A percentile compares a stretch with the other conserved stretches of the same genome.
phyloP scores from a whole-genome alignment of 2,797 vertebrate genomes.

The Manis javanica region DNA sequence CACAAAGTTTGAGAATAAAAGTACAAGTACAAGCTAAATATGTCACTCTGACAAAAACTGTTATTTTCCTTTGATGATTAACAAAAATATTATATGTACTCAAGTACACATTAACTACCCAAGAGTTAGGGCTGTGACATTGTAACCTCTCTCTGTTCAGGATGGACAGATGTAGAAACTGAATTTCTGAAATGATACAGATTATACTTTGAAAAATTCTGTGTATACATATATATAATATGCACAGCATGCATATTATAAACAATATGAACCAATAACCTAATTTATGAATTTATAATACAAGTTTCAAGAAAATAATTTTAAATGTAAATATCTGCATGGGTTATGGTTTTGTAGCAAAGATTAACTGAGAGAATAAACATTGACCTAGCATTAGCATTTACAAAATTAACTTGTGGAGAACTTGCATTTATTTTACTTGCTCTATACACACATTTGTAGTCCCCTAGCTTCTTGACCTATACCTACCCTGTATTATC shows the following conservation, averaged over 20 bases:
- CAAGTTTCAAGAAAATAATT: conserved; percentile 29
- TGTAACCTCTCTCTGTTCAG: neutral
- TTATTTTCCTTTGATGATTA: neutral
- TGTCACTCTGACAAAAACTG: neutral
- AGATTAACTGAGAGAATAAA: conserved; percentile 20
- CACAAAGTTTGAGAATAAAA: neutral
- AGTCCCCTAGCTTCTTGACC: neutral
- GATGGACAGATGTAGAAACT: neutral
- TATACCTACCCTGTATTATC: neutral
- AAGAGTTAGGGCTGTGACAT: neutral
- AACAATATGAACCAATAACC: neutral
- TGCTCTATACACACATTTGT: neutral
- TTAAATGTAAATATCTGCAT: neutral
- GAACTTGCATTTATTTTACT: conserved; percentile 16
- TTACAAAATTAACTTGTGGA: conserved; percentile 53
- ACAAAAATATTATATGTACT: neutral
- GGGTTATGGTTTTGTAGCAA: neutral
- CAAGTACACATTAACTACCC: neutral
- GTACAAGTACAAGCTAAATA: neutral
- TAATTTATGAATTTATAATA: conserved; percentile 4
- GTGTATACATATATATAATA: neutral
- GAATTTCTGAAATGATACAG: neutral
- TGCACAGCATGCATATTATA: neutral
- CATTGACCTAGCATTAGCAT: conserved; percentile 37
- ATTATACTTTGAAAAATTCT: neutral